Conservation (phyloP, 2,797 vertebrate genomes). For the Agapornis canus region DNA sequence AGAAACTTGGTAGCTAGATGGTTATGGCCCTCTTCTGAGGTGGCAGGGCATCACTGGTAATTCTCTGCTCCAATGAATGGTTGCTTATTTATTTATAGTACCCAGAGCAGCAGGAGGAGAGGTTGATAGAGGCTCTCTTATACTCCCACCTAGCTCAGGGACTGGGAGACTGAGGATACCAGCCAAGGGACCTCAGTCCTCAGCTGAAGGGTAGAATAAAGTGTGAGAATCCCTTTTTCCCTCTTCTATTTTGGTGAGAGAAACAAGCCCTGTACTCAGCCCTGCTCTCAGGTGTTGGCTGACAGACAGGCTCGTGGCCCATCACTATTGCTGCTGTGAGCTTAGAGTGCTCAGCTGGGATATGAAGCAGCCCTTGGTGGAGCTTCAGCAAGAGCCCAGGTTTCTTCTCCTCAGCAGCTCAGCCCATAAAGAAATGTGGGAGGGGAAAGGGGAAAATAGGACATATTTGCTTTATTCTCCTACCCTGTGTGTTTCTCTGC, state of each 20-base stretch:
- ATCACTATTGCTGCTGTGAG: not conserved
- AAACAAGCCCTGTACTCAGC: not conserved
- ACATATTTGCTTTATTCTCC: not conserved
- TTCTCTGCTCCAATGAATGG: not conserved
- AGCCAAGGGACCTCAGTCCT: not conserved
- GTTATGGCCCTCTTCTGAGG: not conserved
- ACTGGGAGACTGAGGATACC: not conserved
- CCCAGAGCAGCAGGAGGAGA: not conserved
- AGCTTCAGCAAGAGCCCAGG: not conserved
- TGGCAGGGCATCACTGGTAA: not conserved
- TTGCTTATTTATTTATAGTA: not conserved
- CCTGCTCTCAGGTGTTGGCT: not conserved
- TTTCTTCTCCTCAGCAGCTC: not conserved
- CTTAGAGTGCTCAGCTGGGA: not conserved
- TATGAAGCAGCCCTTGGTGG: not conserved
- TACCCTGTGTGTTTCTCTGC: not conserved
- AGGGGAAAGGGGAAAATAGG: not conserved
- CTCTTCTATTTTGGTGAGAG: not conserved
- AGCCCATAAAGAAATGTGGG: not conserved
- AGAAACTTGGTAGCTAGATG: constrained; percentile 2
- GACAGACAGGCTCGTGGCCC: not conserved
- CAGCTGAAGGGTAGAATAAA: not conserved
- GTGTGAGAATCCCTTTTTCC: not conserved
- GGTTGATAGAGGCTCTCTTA: not conserved
- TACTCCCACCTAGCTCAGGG: not conserved